A percentile compares a stretch with the other conserved stretches of the same genome.
phyloP scores from a whole-genome alignment of 2,797 vertebrate species.

The Lagodon rhomboides region DNA sequence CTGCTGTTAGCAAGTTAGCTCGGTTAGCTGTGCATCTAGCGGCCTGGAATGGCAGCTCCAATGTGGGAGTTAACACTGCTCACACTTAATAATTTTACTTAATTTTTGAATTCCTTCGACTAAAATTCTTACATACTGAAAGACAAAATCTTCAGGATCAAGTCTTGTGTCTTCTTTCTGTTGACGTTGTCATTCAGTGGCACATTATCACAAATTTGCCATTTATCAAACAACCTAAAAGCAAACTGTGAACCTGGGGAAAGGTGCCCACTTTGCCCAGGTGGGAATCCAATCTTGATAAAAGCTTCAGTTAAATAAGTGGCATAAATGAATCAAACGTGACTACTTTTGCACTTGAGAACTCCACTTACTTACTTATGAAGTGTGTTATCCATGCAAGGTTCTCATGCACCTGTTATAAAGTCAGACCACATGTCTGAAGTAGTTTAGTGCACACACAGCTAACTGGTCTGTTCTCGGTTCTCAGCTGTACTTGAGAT shows the following conservation, averaged over 20 bases:
- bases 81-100: too few species aligned
- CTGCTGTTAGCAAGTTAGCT: too few species aligned
- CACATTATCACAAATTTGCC: not conserved
- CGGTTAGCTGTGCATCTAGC: too few species aligned
- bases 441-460: too few species aligned
- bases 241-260: not conserved
- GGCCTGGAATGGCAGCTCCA: too few species aligned
- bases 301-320: conserved; percentile 32
- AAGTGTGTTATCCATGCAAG: not conserved
- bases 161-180: not conserved
- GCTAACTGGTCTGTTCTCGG: not conserved
- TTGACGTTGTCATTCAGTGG: not conserved
- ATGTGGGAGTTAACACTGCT: too few species aligned
- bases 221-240: not conserved
- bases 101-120: too few species aligned
- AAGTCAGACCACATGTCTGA: too few species aligned
- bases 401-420: not conserved
- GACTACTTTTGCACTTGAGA: conserved; percentile 14
- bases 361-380: conserved; percentile 6
- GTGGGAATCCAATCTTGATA: not conserved
- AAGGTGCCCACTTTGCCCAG: not conserved
- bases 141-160: too few species aligned
- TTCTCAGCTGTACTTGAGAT: not conserved
- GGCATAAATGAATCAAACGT: conserved; percentile 24
- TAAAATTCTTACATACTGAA: too few species aligned